Base-by-base conservation (phyloP, 1,140 invertebrate species). In the Drosophila bocki region DNA sequence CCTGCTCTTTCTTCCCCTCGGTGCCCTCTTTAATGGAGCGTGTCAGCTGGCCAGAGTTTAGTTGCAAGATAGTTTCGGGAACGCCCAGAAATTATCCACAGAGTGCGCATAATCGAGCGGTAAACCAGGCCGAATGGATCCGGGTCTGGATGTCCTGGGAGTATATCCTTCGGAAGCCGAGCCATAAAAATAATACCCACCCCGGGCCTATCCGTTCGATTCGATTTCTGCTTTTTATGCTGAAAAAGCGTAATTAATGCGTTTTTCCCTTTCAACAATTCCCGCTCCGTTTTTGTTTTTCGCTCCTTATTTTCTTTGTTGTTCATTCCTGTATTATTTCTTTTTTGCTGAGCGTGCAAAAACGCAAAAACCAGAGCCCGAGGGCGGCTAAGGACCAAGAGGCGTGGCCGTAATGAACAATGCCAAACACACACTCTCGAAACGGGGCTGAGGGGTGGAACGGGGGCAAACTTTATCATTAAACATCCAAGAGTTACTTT, bases 201-300 rank as follows among this genome's bases (percentile, higher is more conserved):
- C 80, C 64, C 75, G 64, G 58, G 71, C 63, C 45, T 68, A 67
- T 68, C 45, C 81, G 82, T 76, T 76, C 76, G 71, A 72, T 75
- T 51, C 71, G 54, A 47, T 76, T 65, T 51, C 44, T 50, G 64
- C 50, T 82, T 78, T 84, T 77, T 59, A 63, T 80, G 79, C 85
- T 87, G 84, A 88, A 87, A 71, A 81, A 87, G 84, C 85, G 80
- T 87, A 87, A 87, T 87, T 88, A 87, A 87, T 87, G 84, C 81
- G 74, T 88, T 87, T 82, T 87, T 80, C 59, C 74, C 72, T 80
- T 60, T 81, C 59, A 75, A 75, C 72, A 50, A 76, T 62, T 56
- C 63, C 53, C 58, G 61, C 50, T 59, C 47, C 71, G 44, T 59
- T 79, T 56, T 80, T 60, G 44, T 53, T 50, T 47, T 75, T 80